Evolutionary conservation across 2,113 vertebrate species (phyloP).

Genomic region (Marmota flaviventris): DNA sequence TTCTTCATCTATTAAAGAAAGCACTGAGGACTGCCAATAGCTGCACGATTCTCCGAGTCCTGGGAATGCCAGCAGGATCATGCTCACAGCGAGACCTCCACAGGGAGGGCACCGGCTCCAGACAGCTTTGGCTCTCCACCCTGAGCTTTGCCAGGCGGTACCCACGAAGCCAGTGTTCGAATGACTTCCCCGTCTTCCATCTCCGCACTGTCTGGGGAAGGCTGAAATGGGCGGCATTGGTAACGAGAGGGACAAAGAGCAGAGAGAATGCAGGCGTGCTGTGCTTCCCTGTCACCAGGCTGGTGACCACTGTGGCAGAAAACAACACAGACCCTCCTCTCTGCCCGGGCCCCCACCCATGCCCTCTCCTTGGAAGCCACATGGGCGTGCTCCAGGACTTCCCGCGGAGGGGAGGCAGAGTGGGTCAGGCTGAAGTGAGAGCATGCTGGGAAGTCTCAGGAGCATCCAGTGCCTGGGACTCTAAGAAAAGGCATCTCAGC

Average conservation of each 20-base stretch:
- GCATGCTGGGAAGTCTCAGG: background rate
- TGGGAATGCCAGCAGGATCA: rapidly evolving
- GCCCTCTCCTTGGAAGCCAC: background rate
- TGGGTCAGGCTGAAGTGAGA: background rate
- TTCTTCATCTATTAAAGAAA: background rate
- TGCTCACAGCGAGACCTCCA: no score
- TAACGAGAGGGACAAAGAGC: background rate
- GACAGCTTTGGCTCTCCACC: background rate
- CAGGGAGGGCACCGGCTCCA: no score
- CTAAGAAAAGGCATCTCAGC: background rate
- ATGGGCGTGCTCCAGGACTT: background rate
- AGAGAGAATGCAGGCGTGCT: rapidly evolving
- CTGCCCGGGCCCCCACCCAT: no score
- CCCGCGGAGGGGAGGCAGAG: background rate
- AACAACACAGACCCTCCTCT: no score
- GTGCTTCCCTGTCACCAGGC: background rate
- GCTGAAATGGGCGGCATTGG: background rate
- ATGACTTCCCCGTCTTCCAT: background rate
- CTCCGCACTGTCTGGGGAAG: background rate
- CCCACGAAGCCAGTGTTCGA: rapidly evolving
- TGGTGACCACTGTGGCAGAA: rapidly evolving
- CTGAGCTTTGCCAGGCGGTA: background rate
- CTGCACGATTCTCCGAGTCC: background rate
- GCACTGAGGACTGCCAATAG: rapidly evolving
- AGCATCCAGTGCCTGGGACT: background rate